Conservation (phyloP, 2,113 vertebrate species). For the Rhizomys pruinosus region DNA sequence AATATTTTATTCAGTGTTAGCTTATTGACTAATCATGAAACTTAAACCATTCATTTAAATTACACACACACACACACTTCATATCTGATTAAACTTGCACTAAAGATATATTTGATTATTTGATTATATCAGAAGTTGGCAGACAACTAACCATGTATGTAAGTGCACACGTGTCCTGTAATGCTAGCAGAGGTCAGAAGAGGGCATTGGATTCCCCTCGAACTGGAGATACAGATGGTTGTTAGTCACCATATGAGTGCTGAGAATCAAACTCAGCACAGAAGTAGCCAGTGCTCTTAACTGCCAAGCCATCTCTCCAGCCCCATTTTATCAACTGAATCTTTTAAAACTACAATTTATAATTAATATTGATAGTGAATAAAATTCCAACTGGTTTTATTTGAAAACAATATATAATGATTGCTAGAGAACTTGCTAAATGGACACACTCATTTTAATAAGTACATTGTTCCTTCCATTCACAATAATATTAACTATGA, state of each 20-base stretch:
- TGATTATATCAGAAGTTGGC: not conserved
- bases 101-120: not conserved
- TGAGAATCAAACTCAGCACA: too few relatives aligned
- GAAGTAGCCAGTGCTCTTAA: too few relatives aligned
- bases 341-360: conserved; percentile 24
- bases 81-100: not conserved
- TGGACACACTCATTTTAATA: not conserved
- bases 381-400: not conserved
- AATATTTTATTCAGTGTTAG: conserved; percentile 11
- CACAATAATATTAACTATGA: not conserved
- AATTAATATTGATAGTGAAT: not conserved
- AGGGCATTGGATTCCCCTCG: too few relatives aligned
- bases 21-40: not conserved
- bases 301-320: too few relatives aligned
- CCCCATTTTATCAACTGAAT: not conserved
- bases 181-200: too few relatives aligned
- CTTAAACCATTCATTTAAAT: not conserved
- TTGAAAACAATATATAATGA: not conserved
- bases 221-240: too few relatives aligned
- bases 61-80: not conserved
- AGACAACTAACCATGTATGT: not conserved
- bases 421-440: not conserved
- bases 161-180: too few relatives aligned
- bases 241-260: too few relatives aligned
- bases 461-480: not conserved